Evolutionary conservation across 1,140 invertebrate genomes (phyloP).

Genomic region (Panagrolaimus sp.): DNA sequence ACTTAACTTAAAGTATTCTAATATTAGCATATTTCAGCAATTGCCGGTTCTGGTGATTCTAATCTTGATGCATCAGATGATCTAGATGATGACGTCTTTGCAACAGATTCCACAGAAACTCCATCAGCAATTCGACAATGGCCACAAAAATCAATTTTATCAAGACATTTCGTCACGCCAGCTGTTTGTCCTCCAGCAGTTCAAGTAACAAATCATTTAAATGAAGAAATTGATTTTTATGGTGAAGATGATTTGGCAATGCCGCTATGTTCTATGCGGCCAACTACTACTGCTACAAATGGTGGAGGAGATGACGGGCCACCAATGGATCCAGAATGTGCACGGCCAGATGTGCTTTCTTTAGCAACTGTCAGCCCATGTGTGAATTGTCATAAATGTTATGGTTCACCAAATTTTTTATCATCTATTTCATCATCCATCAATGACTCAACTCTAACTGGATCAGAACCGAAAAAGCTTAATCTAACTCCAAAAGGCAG

Average conservation of each 20-base stretch:
- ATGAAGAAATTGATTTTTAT: constrained; percentile 15
- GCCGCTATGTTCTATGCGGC: constrained; percentile 1
- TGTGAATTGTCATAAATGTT: constrained; percentile 11
- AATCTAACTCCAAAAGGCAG: constrained; percentile 2
- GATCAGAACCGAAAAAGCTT: not conserved
- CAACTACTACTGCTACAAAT: not conserved
- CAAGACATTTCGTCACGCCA: not conserved
- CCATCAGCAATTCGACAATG: not conserved
- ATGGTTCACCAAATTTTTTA: not conserved
- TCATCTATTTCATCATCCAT: not conserved
- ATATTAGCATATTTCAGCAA: not conserved
- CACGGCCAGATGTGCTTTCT: not conserved
- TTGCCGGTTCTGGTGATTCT: constrained; percentile 19
- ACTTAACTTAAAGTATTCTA: not conserved
- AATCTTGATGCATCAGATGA: constrained; percentile 26
- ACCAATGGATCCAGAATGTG: not conserved
- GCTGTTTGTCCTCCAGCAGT: constrained; percentile 8
- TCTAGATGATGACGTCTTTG: constrained; percentile 24
- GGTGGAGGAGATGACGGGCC: too few relatives aligned
- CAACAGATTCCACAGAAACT: constrained; percentile 13
- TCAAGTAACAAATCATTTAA: not conserved
- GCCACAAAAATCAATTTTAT: not conserved
- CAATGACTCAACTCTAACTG: not conserved
- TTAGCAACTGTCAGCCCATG: not conserved
- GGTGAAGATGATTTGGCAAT: constrained; percentile 12